A percentile compares a stretch with the other conserved stretches of the same genome.
phyloP scores from a whole-genome alignment of 2,888 invertebrate species.

The Orthosia gracilis region DNA sequence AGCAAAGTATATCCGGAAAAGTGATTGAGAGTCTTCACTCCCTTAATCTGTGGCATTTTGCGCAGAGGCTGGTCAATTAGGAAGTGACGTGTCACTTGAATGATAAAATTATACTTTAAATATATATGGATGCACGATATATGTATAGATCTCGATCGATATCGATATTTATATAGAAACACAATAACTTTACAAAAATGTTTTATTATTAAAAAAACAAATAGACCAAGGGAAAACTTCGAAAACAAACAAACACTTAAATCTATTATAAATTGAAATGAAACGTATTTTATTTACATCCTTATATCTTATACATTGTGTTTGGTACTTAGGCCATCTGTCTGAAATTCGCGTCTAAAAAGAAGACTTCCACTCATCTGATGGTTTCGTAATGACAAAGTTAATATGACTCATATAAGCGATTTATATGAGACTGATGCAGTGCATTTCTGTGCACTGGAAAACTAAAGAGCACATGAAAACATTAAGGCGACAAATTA shows the following conservation, averaged over 20 bases:
- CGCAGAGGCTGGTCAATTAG: too few species aligned
- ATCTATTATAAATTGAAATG: slow-evolving; percentile 75
- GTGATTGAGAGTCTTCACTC: too few species aligned
- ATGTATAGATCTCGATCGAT: too few species aligned
- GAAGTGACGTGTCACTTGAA: too few species aligned
- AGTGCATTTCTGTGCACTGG: not conserved
- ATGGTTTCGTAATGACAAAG: too few species aligned
- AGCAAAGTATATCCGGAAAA: too few species aligned
- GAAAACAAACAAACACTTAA: slow-evolving; percentile 78
- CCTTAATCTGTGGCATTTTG: too few species aligned
- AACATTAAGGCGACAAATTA: too few species aligned
- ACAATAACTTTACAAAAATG: slow-evolving; percentile 74
- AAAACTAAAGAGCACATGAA: not conserved
- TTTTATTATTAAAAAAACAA: slow-evolving; percentile 78
- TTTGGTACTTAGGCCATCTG: slow-evolving; percentile 63
- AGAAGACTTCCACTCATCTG: too few species aligned
- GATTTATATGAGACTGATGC: too few species aligned
- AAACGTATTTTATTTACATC: slow-evolving; percentile 78
- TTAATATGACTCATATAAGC: too few species aligned
- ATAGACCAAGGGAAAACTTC: slow-evolving; percentile 79
- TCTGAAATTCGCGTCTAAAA: slow-evolving; percentile 31
- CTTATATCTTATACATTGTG: slow-evolving; percentile 65
- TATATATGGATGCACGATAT: not conserved
- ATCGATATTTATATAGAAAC: too few species aligned
- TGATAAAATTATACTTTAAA: not conserved